Percentiles rank a stretch among this genome's conserved stretches.
phyloP scores from a whole-genome alignment of 2,888 invertebrate genomes.

The Lacanobia oleracea region DNA sequence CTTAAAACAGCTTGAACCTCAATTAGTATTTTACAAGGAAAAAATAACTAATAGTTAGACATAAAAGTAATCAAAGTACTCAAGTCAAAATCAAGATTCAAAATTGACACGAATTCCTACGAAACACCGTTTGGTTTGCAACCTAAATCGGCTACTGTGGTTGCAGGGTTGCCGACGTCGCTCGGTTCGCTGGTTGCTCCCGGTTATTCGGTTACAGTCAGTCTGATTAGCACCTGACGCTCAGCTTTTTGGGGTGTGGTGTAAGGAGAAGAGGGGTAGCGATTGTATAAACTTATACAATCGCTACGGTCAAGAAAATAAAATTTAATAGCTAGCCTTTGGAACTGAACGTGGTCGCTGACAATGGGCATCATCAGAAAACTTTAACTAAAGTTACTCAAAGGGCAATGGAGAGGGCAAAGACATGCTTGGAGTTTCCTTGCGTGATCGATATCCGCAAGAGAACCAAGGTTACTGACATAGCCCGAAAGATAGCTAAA shows the following conservation, averaged over 20 bases:
- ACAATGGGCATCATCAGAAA: too few species aligned
- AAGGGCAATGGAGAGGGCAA: too few species aligned
- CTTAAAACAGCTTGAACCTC: too few species aligned
- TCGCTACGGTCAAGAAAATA: background rate
- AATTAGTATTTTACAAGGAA: too few species aligned
- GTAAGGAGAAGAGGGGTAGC: constrained; percentile 1
- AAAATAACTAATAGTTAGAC: too few species aligned
- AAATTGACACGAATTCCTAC: constrained; percentile 8
- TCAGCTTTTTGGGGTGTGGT: constrained; percentile 31
- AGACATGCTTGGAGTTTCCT: too few species aligned
- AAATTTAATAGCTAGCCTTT: too few species aligned
- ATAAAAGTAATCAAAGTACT: background rate
- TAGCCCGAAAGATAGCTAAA: too few species aligned
- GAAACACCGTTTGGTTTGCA: constrained; percentile 9
- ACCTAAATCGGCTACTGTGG: constrained; percentile 21
- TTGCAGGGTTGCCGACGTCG: constrained; percentile 22
- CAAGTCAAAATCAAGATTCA: constrained; percentile 5
- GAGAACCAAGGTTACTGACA: too few species aligned
- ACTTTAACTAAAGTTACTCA: too few species aligned
- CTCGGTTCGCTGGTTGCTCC: constrained; percentile 49
- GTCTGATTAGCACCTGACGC: constrained; percentile 65
- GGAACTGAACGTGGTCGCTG: too few species aligned
- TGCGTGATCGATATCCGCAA: too few species aligned
- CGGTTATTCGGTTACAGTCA: constrained; percentile 59
- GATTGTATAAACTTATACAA: background rate